Conservation (phyloP, 2,888 invertebrate species). For the Latrodectus hesperus region DNA sequence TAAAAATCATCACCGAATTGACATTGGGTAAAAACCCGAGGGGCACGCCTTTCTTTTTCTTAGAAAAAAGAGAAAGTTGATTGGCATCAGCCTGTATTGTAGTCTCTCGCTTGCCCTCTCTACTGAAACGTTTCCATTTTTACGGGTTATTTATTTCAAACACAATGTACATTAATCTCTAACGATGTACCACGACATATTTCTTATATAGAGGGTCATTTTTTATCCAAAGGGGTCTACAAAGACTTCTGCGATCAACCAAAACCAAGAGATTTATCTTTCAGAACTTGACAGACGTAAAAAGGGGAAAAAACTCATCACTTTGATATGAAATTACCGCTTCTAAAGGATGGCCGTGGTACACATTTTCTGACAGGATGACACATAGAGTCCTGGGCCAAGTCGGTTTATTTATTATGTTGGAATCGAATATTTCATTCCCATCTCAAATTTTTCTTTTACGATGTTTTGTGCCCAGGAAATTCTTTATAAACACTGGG, state of each 20-base stretch:
- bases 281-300: conserved; percentile 17
- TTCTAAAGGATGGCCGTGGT: conserved; percentile 24
- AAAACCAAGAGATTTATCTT: conserved; percentile 22
- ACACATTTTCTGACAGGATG: conserved; percentile 29
- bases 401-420: conserved; percentile 17
- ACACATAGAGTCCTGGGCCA: conserved; percentile 2
- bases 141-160: no score
- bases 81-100: no score
- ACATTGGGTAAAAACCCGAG: no score
- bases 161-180: conserved; percentile 3
- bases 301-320: conserved; percentile 31
- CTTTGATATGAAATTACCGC: conserved; percentile 24
- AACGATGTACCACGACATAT: background rate
- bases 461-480: background rate
- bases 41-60: no score
- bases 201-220: background rate
- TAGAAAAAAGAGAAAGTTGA: no score
- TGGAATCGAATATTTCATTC: background rate
- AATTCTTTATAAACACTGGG: background rate
- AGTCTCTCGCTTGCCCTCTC: no score
- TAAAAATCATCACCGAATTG: no score
- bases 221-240: conserved; percentile 10
- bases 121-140: no score
- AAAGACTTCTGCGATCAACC: background rate
- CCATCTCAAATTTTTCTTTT: no score